Conservation (phyloP, 2,888 invertebrate genomes). For the Lycaena phlaeas region DNA sequence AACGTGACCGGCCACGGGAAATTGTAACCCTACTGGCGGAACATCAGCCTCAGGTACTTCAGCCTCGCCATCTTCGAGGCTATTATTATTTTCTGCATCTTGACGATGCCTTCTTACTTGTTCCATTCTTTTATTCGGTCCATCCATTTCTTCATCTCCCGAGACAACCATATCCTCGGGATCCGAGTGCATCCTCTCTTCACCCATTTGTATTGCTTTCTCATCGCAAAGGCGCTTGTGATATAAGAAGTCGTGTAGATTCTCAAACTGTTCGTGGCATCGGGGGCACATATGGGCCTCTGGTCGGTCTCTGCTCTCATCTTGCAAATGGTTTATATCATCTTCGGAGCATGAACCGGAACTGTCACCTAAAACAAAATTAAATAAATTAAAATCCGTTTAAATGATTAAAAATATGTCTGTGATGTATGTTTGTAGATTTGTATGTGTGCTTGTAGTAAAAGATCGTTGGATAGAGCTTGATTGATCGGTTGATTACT, state of each 20-base stretch:
- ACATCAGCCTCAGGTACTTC: slow-evolving; percentile 70
- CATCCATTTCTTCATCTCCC: slow-evolving; percentile 78
- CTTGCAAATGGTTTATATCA: slow-evolving; percentile 62
- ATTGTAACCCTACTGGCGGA: slow-evolving; percentile 72
- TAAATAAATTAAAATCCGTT: too few relatives aligned
- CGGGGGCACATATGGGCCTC: slow-evolving; percentile 76
- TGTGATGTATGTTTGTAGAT: too few relatives aligned
- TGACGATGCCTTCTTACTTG: slow-evolving; percentile 81
- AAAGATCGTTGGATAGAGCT: too few relatives aligned
- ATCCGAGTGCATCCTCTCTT: slow-evolving; percentile 78
- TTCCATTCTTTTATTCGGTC: slow-evolving; percentile 77
- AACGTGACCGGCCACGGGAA: slow-evolving; percentile 82
- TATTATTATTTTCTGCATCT: slow-evolving; percentile 83
- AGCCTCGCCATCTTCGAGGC: slow-evolving; percentile 77
- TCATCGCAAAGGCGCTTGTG: slow-evolving; percentile 76
- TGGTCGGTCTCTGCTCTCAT: slow-evolving; percentile 56
- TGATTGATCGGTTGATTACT: too few relatives aligned
- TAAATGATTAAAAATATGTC: too few relatives aligned
- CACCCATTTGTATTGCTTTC: slow-evolving; percentile 75
- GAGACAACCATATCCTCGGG: slow-evolving; percentile 83
- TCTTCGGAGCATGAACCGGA: slow-evolving; percentile 79
- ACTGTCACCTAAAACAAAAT: slow-evolving; percentile 76
- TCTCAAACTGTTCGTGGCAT: slow-evolving; percentile 78
- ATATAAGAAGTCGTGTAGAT: slow-evolving; percentile 74
- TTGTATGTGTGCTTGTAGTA: neutral